Evolutionary conservation across 2,113 vertebrate genomes (phyloP).

Genomic region (Pomatorhinus ruficollis): DNA sequence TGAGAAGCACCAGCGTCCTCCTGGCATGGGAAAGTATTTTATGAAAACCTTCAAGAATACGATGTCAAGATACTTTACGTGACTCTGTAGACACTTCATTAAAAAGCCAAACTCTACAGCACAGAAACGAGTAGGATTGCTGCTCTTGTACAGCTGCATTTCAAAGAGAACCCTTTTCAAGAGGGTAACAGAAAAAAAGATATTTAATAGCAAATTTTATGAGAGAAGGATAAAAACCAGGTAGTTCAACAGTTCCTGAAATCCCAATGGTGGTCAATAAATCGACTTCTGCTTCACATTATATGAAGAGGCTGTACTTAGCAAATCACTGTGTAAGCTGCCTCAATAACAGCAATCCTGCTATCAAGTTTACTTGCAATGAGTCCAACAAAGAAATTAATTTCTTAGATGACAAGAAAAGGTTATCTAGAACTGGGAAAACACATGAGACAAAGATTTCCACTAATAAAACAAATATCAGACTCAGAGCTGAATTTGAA

Average conservation of each 20-base stretch:
- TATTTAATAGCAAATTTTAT: constrained; percentile 53
- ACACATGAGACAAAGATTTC: constrained; percentile 74
- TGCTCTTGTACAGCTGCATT: neutral
- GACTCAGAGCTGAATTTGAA: constrained; percentile 61
- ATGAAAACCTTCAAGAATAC: neutral
- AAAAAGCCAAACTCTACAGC: neutral
- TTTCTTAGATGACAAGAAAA: constrained; percentile 77
- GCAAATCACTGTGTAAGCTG: constrained; percentile 78
- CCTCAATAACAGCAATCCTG: constrained; percentile 76
- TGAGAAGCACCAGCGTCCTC: rapidly evolving
- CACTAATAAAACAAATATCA: constrained; percentile 77
- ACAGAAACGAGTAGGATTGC: neutral
- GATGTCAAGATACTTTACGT: neutral
- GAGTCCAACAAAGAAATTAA: constrained; percentile 81
- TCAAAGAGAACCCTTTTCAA: constrained; percentile 46
- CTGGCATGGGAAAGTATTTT: neutral
- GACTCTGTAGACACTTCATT: neutral
- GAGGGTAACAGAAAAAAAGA: constrained; percentile 20
- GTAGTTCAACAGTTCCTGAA: constrained; percentile 76
- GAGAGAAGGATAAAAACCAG: constrained; percentile 53
- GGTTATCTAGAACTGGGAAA: constrained; percentile 73
- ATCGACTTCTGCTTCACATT: constrained; percentile 75
- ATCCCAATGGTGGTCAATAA: constrained; percentile 74
- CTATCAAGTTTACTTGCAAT: constrained; percentile 77
- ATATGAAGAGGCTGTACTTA: constrained; percentile 78